These are phyloP conservation scores for Otolemur crassicaudatus DNA, from an alignment of 2,797 vertebrate genomes.

Conservation along the genomic window DNA sequence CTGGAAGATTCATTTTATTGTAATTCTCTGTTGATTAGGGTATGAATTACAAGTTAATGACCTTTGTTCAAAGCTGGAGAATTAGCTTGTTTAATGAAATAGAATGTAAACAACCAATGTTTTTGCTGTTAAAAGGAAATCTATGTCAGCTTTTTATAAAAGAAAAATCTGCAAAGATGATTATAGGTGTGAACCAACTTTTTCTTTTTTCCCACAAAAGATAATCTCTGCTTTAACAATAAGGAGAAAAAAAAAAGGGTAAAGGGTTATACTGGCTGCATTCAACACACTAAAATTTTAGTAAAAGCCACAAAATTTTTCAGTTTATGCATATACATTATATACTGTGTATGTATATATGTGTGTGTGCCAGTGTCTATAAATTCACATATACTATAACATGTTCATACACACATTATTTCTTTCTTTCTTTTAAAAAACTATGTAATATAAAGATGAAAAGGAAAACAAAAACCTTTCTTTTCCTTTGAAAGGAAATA, in stretches of 20 bases:
- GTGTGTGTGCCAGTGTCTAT: neutral
- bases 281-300: constrained; percentile 5
- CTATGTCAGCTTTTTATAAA: constrained; percentile 11
- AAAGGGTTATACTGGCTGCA: neutral
- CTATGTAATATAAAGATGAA: neutral
- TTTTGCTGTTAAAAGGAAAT: constrained; percentile 64
- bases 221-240: constrained; percentile 16
- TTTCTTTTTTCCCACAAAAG: neutral
- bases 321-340: neutral
- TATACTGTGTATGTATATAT: neutral
- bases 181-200: neutral
- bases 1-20: neutral
- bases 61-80: constrained; percentile 44
- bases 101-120: constrained; percentile 45
- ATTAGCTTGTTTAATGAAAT: constrained; percentile 57
- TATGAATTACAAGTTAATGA: constrained; percentile 58
- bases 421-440: constrained; percentile 13
- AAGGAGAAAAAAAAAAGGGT: neutral
- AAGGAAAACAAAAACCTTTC: constrained; percentile 11
- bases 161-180: constrained; percentile 24
- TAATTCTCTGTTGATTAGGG: constrained; percentile 56
- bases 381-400: neutral
- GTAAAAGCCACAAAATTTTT: neutral
- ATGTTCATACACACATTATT: neutral
- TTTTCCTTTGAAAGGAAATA: neutral